A percentile compares a stretch with the other conserved stretches of the same genome.
phyloP scores from a whole-genome alignment of 2,113 vertebrate genomes.

The Oryctolagus cuniculus region DNA sequence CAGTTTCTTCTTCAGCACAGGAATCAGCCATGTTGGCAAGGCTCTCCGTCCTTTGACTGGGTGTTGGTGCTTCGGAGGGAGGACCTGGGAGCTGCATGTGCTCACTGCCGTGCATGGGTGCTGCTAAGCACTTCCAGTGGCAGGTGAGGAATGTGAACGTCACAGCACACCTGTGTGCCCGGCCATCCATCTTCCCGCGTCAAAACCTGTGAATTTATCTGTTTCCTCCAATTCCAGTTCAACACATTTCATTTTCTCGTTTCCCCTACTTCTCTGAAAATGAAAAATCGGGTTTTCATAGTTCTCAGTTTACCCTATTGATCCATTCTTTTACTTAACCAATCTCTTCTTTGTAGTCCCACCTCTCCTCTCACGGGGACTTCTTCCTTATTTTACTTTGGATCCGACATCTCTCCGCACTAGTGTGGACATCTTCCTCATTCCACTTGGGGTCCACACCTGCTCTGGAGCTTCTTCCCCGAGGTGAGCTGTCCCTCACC shows the following conservation, averaged over 20 bases:
- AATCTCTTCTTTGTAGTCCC: background rate
- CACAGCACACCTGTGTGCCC: background rate
- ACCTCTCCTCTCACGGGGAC: too few species aligned
- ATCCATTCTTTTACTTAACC: background rate
- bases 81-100: background rate
- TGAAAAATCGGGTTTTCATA: background rate
- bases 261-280: background rate
- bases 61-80: background rate
- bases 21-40: background rate
- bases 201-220: background rate
- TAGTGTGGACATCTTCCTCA: background rate
- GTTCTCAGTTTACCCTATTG: background rate
- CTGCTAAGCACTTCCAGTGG: background rate
- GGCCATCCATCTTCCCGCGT: background rate
- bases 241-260: background rate
- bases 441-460: background rate
- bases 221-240: background rate
- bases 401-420: accelerated
- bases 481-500: background rate
- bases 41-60: background rate
- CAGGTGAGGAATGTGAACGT: too few species aligned
- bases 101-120: background rate
- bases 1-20: background rate
- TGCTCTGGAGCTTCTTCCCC: background rate
- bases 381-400: background rate